These are phyloP conservation scores for Aviceda subcristata DNA, from an alignment of 2,113 vertebrate genomes.

Conservation along the genomic window DNA sequence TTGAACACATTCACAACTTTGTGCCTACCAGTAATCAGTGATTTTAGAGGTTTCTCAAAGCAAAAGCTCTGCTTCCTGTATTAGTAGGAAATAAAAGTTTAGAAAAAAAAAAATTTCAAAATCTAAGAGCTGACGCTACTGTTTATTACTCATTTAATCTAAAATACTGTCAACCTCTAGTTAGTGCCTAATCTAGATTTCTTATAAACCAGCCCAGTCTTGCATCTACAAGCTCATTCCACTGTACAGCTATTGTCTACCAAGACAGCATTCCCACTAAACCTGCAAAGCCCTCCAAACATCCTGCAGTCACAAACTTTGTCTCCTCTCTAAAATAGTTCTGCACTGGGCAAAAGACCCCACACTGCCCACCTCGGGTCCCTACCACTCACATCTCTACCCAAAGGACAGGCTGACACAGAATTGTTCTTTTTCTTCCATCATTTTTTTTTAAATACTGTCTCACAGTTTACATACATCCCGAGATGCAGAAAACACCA, in stretches of 20 bases:
- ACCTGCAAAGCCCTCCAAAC: background rate
- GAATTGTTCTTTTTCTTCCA: background rate
- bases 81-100: background rate
- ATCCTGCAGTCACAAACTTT: background rate
- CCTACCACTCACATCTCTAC: background rate
- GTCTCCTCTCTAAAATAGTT: background rate
- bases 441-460: background rate
- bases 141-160: background rate
- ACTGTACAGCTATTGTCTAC: background rate
- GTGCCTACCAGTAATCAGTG: background rate
- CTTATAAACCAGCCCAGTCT: background rate
- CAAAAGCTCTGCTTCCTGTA: background rate
- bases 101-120: background rate
- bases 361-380: accelerated
- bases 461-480: background rate
- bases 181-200: background rate
- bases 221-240: background rate
- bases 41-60: background rate
- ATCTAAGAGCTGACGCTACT: background rate
- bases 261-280: background rate
- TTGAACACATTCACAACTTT: background rate
- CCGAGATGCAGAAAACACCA: background rate
- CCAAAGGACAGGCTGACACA: background rate
- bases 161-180: background rate
- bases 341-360: background rate